Evolutionary conservation across 2,797 vertebrate species (phyloP).

Genomic region (Alcedo quadribrachys): DNA sequence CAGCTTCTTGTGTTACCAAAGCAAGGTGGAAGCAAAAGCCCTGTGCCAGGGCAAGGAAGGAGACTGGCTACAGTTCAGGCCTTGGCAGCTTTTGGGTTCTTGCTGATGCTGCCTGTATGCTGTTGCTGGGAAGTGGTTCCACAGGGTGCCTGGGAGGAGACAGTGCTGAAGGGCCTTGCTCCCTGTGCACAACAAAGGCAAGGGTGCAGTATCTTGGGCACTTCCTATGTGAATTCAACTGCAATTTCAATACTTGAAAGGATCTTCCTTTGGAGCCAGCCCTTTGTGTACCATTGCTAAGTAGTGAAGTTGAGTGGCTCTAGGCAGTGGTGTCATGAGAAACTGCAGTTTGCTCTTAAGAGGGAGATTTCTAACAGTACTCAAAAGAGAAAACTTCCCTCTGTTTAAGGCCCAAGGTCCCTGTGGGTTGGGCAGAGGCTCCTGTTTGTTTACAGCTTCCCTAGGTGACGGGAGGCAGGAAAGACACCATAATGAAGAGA

Average conservation of each 20-base stretch:
- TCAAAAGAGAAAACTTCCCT: neutral
- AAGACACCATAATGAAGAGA: accelerated
- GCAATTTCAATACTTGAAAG: neutral
- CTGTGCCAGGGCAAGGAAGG: neutral
- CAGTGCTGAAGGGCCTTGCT: accelerated
- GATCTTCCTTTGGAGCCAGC: neutral
- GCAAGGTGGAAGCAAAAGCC: neutral
- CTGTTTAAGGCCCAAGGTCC: neutral
- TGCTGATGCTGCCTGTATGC: accelerated
- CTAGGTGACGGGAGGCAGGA: neutral
- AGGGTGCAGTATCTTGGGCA: accelerated
- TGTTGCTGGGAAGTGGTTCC: neutral
- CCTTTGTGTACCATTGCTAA: neutral
- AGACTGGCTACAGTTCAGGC: accelerated
- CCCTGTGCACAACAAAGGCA: neutral
- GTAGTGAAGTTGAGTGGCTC: neutral
- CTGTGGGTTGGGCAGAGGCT: accelerated
- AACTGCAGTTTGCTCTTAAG: neutral
- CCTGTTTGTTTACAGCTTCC: neutral
- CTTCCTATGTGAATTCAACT: accelerated
- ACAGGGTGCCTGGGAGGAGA: neutral
- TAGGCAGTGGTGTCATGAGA: accelerated
- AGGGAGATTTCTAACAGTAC: neutral
- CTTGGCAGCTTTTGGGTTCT: accelerated
- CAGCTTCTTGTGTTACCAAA: accelerated